These are phyloP conservation scores for Mayetiola destructor DNA, from an alignment of 2,888 invertebrate genomes.

Conservation along the genomic window DNA sequence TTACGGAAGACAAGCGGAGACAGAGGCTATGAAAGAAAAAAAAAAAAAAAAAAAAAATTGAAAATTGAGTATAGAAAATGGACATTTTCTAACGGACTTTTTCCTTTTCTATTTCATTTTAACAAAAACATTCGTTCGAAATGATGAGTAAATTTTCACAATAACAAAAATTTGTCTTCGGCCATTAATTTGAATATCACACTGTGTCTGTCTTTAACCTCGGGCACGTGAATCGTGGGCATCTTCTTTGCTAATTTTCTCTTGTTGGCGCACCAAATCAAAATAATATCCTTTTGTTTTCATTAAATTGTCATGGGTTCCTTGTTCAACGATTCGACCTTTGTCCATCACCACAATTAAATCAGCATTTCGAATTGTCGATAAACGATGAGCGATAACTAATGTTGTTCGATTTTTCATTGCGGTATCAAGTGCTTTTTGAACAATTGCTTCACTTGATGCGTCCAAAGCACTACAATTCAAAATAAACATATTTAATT, in stretches of 20 bases:
- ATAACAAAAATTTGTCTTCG: neutral
- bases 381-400: constrained; percentile 88
- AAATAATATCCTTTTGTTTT: constrained; percentile 70
- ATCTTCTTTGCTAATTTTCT: constrained; percentile 33
- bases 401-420: constrained; percentile 76
- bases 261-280: constrained; percentile 66
- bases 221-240: neutral
- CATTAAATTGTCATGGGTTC: constrained; percentile 66
- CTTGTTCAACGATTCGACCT: constrained; percentile 77
- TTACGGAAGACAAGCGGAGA: too few species aligned
- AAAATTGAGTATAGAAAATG: too few species aligned
- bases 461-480: constrained; percentile 72
- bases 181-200: neutral
- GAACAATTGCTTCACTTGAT: constrained; percentile 81
- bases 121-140: too few species aligned
- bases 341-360: constrained; percentile 77
- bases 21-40: too few species aligned
- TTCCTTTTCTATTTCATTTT: too few species aligned
- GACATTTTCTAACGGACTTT: too few species aligned
- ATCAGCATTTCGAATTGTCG: constrained; percentile 83
- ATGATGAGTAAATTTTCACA: neutral
- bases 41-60: too few species aligned
- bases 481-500: constrained; percentile 1
- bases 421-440: constrained; percentile 72
- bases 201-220: constrained; percentile 12